Evolutionary conservation across 2,797 vertebrate species (phyloP).

Genomic region (Gobio occitaniae): DNA sequence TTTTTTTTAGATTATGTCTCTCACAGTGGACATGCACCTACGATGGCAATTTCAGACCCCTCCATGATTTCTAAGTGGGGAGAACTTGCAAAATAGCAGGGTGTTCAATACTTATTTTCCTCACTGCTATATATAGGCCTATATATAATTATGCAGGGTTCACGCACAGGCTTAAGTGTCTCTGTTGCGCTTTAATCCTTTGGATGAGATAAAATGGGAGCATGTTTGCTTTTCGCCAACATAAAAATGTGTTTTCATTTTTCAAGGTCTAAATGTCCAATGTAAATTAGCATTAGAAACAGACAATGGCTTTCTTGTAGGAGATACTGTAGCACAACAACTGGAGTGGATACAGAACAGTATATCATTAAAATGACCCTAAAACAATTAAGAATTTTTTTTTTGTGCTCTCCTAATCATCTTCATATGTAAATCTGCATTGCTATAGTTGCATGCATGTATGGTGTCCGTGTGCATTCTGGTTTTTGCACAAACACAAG

Average conservation of each 20-base stretch:
- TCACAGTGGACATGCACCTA: too few species aligned
- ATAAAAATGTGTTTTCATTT: neutral
- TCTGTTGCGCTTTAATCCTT: neutral
- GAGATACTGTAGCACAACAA: neutral
- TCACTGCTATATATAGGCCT: too few species aligned
- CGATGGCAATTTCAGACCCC: too few species aligned
- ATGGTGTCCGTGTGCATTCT: neutral
- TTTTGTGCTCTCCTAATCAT: neutral
- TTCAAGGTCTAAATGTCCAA: neutral
- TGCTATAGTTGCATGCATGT: neutral
- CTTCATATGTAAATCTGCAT: slow-evolving; percentile 5
- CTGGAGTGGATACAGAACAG: neutral
- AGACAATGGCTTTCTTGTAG: neutral
- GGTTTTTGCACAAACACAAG: slow-evolving; percentile 40
- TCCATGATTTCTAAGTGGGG: too few species aligned
- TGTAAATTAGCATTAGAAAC: neutral
- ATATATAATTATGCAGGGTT: slow-evolving; percentile 5
- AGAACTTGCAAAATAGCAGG: too few species aligned
- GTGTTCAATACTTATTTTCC: too few species aligned
- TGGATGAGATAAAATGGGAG: neutral
- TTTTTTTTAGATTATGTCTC: too few species aligned
- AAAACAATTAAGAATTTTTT: neutral
- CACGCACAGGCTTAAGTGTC: neutral
- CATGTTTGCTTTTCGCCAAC: neutral
- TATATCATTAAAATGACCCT: neutral